phyloP scores from a whole-genome alignment of 2,797 vertebrate species.

The Rachycentron canadum region DNA sequence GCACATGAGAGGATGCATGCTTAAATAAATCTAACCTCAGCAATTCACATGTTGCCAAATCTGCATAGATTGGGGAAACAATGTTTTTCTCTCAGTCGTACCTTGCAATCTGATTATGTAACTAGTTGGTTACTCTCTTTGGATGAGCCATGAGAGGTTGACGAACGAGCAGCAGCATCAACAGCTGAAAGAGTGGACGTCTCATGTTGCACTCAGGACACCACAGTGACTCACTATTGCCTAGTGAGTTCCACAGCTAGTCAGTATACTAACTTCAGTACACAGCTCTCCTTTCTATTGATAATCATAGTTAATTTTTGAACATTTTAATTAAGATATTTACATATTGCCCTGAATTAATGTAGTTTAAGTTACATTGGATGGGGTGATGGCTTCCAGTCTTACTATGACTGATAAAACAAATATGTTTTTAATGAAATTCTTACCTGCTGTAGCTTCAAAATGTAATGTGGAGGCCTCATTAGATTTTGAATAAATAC shows the following conservation, averaged over 20 bases:
- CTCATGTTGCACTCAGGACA: no score
- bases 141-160: not conserved
- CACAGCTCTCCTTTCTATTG: not conserved
- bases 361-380: conserved; percentile 10
- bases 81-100: not conserved
- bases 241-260: not conserved
- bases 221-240: no score
- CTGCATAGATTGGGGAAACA: not conserved
- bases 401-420: conserved; percentile 14
- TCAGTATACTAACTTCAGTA: no score
- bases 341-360: conserved; percentile 16
- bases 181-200: not conserved
- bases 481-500: conserved; percentile 50
- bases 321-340: no score
- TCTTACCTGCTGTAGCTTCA: conserved; percentile 15
- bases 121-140: not conserved
- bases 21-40: not conserved
- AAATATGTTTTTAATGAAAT: conserved; percentile 49
- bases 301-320: no score
- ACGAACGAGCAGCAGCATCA: no score
- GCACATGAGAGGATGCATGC: not conserved
- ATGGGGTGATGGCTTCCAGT: conserved; percentile 8
- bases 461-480: conserved; percentile 25
- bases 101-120: not conserved
- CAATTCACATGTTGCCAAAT: no score